phyloP scores from a whole-genome alignment of 2,797 vertebrate species.

The Valencia hispanica region DNA sequence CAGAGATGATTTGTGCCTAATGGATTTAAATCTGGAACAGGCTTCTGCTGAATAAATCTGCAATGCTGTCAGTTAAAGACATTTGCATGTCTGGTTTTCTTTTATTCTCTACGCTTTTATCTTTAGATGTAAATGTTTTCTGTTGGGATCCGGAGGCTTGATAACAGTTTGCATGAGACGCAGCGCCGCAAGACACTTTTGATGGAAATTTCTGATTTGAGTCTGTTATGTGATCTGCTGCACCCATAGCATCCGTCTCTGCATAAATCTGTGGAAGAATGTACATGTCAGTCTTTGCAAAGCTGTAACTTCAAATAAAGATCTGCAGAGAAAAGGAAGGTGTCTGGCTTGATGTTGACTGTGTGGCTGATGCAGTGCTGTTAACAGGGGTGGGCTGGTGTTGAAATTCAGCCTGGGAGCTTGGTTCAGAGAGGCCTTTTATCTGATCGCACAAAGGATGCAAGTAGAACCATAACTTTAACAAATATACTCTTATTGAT shows the following conservation, averaged over 20 bases:
- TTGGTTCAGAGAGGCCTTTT: too few species aligned
- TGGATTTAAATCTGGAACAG: conserved; percentile 8
- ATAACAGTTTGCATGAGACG: not conserved
- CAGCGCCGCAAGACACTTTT: not conserved
- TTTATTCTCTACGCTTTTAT: not conserved
- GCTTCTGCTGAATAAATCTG: not conserved
- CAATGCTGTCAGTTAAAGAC: conserved; percentile 20
- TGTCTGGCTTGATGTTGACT: not conserved
- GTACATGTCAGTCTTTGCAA: not conserved
- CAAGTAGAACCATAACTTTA: too few species aligned
- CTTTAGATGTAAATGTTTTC: not conserved
- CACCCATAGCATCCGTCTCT: conserved; percentile 1
- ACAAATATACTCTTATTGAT: too few species aligned
- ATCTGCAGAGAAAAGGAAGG: not conserved
- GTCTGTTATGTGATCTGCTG: conserved; percentile 2
- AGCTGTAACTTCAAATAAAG: conserved; percentile 2
- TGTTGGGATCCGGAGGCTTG: conserved; percentile 5
- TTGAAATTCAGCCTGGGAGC: too few species aligned
- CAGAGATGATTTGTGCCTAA: conserved; percentile 5
- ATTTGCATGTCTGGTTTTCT: not conserved
- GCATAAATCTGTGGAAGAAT: not conserved
- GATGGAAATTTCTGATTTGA: conserved; percentile 1
- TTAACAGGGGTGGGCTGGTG: too few species aligned
- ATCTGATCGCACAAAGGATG: too few species aligned
- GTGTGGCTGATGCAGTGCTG: not conserved